Evolutionary conservation across 2,797 vertebrate genomes (phyloP), one percentile per base, ranked within the genome.

Genomic region (Xenops minutus): DNA sequence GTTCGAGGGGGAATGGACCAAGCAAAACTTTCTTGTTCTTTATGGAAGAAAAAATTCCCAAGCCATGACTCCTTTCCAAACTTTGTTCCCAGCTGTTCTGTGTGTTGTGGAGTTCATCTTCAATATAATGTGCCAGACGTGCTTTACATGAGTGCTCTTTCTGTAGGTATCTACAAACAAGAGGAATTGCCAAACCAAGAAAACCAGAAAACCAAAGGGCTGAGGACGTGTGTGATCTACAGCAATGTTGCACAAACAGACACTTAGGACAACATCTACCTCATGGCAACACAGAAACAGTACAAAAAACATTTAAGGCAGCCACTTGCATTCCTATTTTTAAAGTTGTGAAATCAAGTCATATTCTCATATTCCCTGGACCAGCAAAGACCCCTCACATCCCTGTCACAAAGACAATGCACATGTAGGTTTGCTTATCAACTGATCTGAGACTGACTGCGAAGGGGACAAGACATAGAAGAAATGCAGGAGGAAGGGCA

Each of bases 211-310:
- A 66, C 49, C 46, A 69, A 67, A 78, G 46, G 51, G 37, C 16
- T 82, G 44, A 52, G 52, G 48, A 12, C 23, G 29, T 71, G 62
- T 76, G 66, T 34, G 13, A 78, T 44, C 80, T 71, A 64, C 34
- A 91, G 81, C 61, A 76, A 59, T 63, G 59, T 7, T 58, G 72
- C 82, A 95, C 83, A 62, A 23, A 93, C 46, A 95, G 11, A 93
- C 83, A 79, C 32, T 76, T 7, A 66, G 46, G 58, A 92, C 79
- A 93, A 59, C 85, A 86, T 69, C 62, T 39, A 46, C 58, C 85
- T 93, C 63, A 43, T 22, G 76, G 71, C 73, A 85, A 89, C 88
- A 90, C 37, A 79, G 63, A 88, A 94, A 87, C 59, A 88, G 44
- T 39, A 93, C 55, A 59, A 32, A 78, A 67, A 64, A 64, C 89